Evolutionary conservation across 2,797 vertebrate species (phyloP).

Genomic region (Echeneis naucrates): DNA sequence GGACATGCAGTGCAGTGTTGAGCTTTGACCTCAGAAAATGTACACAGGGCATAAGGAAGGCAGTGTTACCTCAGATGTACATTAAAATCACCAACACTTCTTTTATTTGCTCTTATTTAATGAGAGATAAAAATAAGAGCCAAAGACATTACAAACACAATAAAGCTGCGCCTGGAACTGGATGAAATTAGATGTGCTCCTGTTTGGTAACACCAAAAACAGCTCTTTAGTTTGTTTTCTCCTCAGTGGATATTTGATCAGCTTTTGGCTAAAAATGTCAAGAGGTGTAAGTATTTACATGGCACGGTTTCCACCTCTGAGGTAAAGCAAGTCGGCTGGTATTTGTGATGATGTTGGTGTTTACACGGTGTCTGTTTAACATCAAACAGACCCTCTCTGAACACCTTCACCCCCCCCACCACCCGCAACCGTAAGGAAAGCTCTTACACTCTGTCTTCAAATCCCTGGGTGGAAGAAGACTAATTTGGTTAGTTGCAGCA

Average conservation of each 20-base stretch:
- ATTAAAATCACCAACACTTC: conserved; percentile 66
- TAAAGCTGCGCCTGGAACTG: conserved; percentile 10
- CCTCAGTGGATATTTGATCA: background rate
- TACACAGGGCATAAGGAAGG: conserved; percentile 55
- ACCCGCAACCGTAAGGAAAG: conserved; percentile 52
- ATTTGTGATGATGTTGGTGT: conserved; percentile 46
- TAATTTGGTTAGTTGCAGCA: conserved; percentile 59
- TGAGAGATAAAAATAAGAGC: background rate
- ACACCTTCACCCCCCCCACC: conserved; percentile 61
- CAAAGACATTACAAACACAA: conserved; percentile 38
- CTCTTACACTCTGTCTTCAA: conserved; percentile 48
- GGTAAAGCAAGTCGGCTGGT: conserved; percentile 13
- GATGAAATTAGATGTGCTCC: conserved; percentile 3
- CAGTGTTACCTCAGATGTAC: conserved; percentile 62
- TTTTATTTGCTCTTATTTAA: conserved; percentile 26
- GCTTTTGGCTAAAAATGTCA: background rate
- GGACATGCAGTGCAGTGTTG: conserved; percentile 49
- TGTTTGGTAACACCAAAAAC: background rate
- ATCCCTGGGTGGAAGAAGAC: conserved; percentile 50
- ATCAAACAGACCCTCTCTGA: conserved; percentile 58
- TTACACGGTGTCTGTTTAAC: conserved; percentile 62
- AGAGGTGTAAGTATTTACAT: conserved; percentile 7
- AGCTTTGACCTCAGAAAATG: conserved; percentile 58
- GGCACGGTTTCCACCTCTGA: conserved; percentile 18
- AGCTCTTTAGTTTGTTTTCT: background rate